Conservation (phyloP, 2,888 invertebrate species). For the Lumbricus terrestris region DNA sequence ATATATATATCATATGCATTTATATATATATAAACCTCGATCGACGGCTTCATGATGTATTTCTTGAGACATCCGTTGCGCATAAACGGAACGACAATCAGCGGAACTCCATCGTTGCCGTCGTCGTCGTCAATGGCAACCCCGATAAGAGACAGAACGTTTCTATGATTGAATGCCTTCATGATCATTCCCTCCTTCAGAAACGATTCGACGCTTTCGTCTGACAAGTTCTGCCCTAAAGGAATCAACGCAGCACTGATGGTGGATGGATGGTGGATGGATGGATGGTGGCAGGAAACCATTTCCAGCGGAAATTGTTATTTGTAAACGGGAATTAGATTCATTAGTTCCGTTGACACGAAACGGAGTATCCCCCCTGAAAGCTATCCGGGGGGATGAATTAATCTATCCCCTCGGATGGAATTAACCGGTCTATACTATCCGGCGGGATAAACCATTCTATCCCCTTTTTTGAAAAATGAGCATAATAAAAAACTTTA, state of each 20-base stretch:
- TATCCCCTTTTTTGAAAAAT: too few relatives aligned
- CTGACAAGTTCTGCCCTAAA: background rate
- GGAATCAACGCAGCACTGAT: too few relatives aligned
- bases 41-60: constrained; percentile 41
- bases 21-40: constrained; percentile 7
- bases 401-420: too few relatives aligned
- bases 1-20: too few relatives aligned
- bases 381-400: too few relatives aligned
- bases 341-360: background rate
- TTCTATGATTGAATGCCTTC: constrained; percentile 50
- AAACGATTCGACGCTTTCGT: constrained; percentile 33
- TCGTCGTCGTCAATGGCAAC: constrained; percentile 46
- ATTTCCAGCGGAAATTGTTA: too few relatives aligned
- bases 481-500: too few relatives aligned
- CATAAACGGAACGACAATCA: constrained; percentile 60
- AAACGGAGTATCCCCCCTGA: too few relatives aligned
- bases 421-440: too few relatives aligned
- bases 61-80: constrained; percentile 52
- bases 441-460: too few relatives aligned
- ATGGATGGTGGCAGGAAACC: background rate
- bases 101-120: constrained; percentile 55
- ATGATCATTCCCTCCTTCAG: constrained; percentile 37
- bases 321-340: too few relatives aligned
- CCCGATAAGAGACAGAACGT: constrained; percentile 57
- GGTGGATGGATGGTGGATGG: too few relatives aligned